A percentile compares a stretch with the other conserved stretches of the same genome.
These are phyloP conservation scores for Limenitis camilla DNA, from an alignment of 2,888 invertebrate species.

Conservation along the genomic window DNA sequence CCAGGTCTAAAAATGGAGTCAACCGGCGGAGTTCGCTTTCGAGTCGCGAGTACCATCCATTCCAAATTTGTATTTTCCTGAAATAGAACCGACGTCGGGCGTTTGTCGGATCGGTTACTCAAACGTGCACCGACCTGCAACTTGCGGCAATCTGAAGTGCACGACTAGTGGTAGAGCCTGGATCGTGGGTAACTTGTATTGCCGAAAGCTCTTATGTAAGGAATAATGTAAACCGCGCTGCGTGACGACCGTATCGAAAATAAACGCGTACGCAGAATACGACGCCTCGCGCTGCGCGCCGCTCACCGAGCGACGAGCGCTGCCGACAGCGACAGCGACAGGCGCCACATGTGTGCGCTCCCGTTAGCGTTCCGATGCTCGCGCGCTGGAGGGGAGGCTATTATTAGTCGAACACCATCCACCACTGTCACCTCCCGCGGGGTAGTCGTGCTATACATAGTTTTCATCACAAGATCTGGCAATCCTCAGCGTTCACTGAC, in stretches of 20 bases:
- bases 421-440: slow-evolving; percentile 75
- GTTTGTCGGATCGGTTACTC: slow-evolving; percentile 72
- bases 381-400: slow-evolving; percentile 72
- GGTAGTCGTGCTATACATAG: slow-evolving; percentile 71
- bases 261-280: slow-evolving; percentile 61
- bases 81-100: slow-evolving; percentile 78
- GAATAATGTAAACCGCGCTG: slow-evolving; percentile 63
- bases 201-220: slow-evolving; percentile 56
- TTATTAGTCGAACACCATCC: slow-evolving; percentile 71
- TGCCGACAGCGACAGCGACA: slow-evolving; percentile 25
- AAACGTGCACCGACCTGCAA: slow-evolving; percentile 69
- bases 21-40: slow-evolving; percentile 70
- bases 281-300: slow-evolving; percentile 28
- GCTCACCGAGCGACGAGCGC: no score
- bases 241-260: slow-evolving; percentile 70
- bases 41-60: slow-evolving; percentile 72
- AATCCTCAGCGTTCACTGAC: slow-evolving; percentile 69
- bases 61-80: slow-evolving; percentile 90
- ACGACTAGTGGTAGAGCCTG: slow-evolving; percentile 38
- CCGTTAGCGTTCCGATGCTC: slow-evolving; percentile 56
- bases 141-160: slow-evolving; percentile 45
- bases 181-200: slow-evolving; percentile 29
- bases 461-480: slow-evolving; percentile 66
- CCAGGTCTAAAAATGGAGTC: slow-evolving; percentile 74
- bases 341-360: slow-evolving; percentile 69